Percentiles rank a stretch among this genome's conserved stretches.
phyloP scores from a whole-genome alignment of 2,888 invertebrate genomes.

The Mycalesis mineus region DNA sequence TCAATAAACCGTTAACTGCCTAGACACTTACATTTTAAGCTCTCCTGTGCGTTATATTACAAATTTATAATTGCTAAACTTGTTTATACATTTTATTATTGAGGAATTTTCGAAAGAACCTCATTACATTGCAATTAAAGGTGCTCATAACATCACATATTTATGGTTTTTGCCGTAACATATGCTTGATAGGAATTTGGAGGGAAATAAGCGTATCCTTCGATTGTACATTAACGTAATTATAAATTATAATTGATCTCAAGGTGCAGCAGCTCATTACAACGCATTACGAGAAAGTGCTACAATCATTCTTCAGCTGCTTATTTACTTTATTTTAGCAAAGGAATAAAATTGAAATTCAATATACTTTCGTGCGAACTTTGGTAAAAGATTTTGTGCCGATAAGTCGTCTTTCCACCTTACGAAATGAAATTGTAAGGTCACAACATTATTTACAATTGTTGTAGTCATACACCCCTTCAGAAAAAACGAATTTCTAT shows the following conservation, averaged over 20 bases:
- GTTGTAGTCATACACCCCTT: too few relatives aligned
- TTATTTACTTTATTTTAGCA: too few relatives aligned
- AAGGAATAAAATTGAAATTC: too few relatives aligned
- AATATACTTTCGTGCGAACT: too few relatives aligned
- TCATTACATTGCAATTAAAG: slow-evolving; percentile 1
- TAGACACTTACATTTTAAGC: slow-evolving; percentile 1
- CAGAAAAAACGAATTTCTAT: too few relatives aligned
- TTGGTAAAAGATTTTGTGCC: too few relatives aligned
- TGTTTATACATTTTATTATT: background rate
- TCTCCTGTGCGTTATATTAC: background rate
- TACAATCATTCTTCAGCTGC: too few relatives aligned
- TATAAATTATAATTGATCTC: background rate
- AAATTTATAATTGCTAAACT: background rate
- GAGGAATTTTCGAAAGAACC: background rate
- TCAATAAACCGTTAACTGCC: slow-evolving; percentile 2
- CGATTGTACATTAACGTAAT: background rate
- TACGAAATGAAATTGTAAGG: too few relatives aligned
- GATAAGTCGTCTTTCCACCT: too few relatives aligned
- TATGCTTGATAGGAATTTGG: background rate
- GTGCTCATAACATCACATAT: background rate
- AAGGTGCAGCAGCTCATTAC: background rate
- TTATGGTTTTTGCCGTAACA: background rate
- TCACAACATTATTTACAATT: too few relatives aligned
- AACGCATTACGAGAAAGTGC: background rate
- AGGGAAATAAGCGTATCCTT: background rate